Percentiles rank a stretch among this genome's conserved stretches.
Conservation (phyloP, 53 echinoderm and acorn worm genomes). For the Actinopyga echinites region DNA sequence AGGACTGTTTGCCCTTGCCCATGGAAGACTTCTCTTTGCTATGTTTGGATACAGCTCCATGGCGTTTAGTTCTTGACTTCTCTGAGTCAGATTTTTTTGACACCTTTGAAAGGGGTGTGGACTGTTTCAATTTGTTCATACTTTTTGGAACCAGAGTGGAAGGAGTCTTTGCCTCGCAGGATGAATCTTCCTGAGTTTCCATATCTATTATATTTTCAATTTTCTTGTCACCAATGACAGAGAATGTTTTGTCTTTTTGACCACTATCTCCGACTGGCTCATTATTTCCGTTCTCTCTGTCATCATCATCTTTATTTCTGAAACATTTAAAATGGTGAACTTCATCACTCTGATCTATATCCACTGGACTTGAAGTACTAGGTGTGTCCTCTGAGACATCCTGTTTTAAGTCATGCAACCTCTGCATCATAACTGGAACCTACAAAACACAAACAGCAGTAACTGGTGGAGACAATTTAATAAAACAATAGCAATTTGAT, state of each 20-base stretch:
- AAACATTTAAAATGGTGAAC: conserved; percentile 83
- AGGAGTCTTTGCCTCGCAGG: too few relatives aligned
- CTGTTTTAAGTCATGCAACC: conserved; percentile 68
- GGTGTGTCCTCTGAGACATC: conserved; percentile 45
- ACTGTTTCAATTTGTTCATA: too few relatives aligned
- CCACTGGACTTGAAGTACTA: conserved; percentile 51
- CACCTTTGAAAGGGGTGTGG: neutral
- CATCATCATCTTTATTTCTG: conserved; percentile 10
- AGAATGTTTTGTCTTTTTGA: too few relatives aligned
- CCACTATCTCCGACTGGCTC: neutral
- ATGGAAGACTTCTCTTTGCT: conserved; percentile 1
- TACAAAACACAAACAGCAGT: conserved; percentile 1
- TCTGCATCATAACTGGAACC: conserved; percentile 85
- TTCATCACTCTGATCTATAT: conserved; percentile 27
- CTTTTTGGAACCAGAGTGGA: too few relatives aligned
- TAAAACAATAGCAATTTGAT: too few relatives aligned
- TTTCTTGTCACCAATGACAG: too few relatives aligned
- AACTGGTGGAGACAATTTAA: neutral
- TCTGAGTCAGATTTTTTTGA: conserved; percentile 5
- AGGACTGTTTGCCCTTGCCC: conserved; percentile 19
- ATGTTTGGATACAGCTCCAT: neutral
- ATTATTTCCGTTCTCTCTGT: neutral
- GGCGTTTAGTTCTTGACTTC: neutral
- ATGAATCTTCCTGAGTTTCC: too few relatives aligned
- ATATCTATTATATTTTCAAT: too few relatives aligned